Evolutionary conservation across 2,888 invertebrate species (phyloP).

Genomic region (Habrosyne pyritoides): DNA sequence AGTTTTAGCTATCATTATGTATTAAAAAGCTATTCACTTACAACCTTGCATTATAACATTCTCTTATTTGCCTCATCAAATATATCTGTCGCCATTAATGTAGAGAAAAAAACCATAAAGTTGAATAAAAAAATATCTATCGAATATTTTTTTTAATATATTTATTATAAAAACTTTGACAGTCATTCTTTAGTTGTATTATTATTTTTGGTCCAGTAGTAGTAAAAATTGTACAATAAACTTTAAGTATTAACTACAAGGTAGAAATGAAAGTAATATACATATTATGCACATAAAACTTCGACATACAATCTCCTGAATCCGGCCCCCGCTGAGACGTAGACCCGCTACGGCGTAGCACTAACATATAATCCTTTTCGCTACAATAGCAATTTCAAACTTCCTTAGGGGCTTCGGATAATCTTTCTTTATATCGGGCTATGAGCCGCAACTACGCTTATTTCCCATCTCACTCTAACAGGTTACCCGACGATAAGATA

Average conservation of each 20-base stretch:
- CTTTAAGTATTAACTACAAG: conserved; percentile 5
- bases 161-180: no score
- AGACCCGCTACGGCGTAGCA: conserved; percentile 79
- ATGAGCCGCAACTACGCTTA: conserved; percentile 63
- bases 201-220: neutral
- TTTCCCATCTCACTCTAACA: conserved; percentile 49
- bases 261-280: conserved; percentile 35
- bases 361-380: conserved; percentile 85
- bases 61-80: no score
- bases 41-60: no score
- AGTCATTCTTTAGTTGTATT: no score
- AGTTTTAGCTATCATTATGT: no score
- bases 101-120: no score
- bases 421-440: conserved; percentile 84
- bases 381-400: conserved; percentile 85
- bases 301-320: conserved; percentile 57
- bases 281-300: conserved; percentile 34
- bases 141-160: neutral
- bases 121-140: no score
- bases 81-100: no score
- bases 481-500: conserved; percentile 21
- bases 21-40: no score
- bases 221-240: neutral
- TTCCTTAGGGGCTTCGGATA: conserved; percentile 84
- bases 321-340: conserved; percentile 58